A percentile compares a stretch with the other conserved stretches of the same genome.
Conservation (phyloP, 2,113 vertebrate genomes). For the Gallinago undulata region DNA sequence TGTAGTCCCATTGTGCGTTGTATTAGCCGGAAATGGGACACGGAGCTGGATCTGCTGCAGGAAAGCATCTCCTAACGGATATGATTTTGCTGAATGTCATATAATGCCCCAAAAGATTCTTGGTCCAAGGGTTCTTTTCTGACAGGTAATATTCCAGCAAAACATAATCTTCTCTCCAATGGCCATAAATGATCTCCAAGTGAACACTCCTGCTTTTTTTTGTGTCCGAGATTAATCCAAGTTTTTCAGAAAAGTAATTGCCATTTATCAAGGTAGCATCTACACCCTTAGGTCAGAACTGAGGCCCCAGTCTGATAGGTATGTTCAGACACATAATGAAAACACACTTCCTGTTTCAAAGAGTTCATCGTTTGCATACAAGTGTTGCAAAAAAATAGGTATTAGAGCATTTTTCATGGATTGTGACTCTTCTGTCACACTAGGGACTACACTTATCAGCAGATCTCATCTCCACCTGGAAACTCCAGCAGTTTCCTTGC, state of each 20-base stretch:
- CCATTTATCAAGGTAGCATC: conserved; percentile 44
- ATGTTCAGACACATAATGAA: neutral
- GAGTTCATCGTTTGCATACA: neutral
- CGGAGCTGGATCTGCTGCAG: conserved; percentile 23
- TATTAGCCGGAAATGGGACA: conserved; percentile 39
- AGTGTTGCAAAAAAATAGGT: neutral
- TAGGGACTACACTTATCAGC: neutral
- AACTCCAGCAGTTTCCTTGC: neutral
- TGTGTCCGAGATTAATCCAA: neutral
- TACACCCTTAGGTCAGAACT: neutral
- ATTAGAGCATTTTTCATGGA: neutral
- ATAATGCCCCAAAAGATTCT: conserved; percentile 13
- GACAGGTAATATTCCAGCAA: conserved; percentile 45
- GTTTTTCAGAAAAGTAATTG: conserved; percentile 3
- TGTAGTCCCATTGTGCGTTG: conserved; percentile 51
- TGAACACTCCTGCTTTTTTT: neutral
- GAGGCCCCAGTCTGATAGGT: neutral
- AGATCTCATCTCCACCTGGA: neutral
- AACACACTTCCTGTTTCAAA: conserved; percentile 17
- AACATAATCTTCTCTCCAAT: conserved; percentile 3
- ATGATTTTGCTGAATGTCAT: conserved; percentile 48
- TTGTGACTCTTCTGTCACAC: neutral
- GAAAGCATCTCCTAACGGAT: conserved; percentile 47
- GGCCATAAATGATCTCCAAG: conserved; percentile 9
- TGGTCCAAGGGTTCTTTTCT: conserved; percentile 35